Evolutionary conservation across 2,888 invertebrate species (phyloP).

Genomic region (Ephialtes manifestator): DNA sequence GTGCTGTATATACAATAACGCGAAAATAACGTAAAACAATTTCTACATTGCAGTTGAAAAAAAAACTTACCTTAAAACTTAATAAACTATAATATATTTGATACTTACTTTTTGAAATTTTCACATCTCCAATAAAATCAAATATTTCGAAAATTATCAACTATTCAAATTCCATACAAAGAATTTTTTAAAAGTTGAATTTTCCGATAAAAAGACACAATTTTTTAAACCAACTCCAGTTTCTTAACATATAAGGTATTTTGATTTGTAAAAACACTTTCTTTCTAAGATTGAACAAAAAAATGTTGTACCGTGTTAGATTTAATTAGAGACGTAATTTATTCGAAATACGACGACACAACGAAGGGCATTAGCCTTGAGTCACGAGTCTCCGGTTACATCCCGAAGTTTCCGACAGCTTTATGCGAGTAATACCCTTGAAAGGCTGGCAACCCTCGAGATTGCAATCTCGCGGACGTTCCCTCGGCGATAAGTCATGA

Average conservation of each 20-base stretch:
- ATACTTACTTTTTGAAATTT: too few species aligned
- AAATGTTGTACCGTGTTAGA: background rate
- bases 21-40: too few species aligned
- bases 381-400: slow-evolving; percentile 18
- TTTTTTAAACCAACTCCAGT: background rate
- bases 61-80: too few species aligned
- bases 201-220: background rate
- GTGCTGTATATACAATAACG: too few species aligned
- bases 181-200: too few species aligned
- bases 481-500: slow-evolving; percentile 27
- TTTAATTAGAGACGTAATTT: background rate
- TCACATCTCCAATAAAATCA: too few species aligned
- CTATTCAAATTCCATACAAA: too few species aligned
- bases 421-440: background rate
- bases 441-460: slow-evolving; percentile 1
- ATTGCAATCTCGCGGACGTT: slow-evolving; percentile 46
- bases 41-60: too few species aligned
- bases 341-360: background rate
- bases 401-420: background rate
- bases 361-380: slow-evolving; percentile 17
- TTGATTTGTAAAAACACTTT: background rate
- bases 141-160: too few species aligned
- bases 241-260: too few species aligned
- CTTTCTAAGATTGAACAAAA: background rate
- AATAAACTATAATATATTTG: too few species aligned